A percentile compares a stretch with the other conserved stretches of the same genome.
These are phyloP conservation scores for Poliocrania exsul DNA, from an alignment of 2,797 vertebrate species.

Conservation along the genomic window DNA sequence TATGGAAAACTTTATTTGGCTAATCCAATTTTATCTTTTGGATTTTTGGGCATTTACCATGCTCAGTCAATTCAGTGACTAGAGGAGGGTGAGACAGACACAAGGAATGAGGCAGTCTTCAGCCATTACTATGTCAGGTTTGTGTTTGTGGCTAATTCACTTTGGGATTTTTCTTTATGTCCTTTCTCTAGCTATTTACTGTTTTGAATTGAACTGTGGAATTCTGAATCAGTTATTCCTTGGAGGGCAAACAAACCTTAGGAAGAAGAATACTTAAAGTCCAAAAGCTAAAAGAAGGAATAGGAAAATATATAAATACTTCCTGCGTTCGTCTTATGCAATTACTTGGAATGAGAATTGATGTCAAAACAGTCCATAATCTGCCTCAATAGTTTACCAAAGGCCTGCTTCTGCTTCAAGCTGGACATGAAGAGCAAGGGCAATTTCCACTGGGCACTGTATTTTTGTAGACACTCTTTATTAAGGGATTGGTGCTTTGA, in stretches of 20 bases:
- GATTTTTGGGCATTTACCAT: neutral
- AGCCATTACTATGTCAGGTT: neutral
- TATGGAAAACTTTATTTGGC: neutral
- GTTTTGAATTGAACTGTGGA: neutral
- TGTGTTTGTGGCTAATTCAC: neutral
- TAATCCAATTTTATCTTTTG: neutral
- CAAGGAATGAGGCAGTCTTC: neutral
- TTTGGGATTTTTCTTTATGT: neutral
- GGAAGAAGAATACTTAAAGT: neutral
- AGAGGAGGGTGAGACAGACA: neutral
- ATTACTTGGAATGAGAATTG: neutral
- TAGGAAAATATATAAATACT: neutral
- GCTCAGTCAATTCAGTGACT: neutral
- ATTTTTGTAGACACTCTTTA: neutral
- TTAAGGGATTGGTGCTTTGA: neutral
- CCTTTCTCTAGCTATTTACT: neutral
- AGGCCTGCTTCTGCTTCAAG: neutral
- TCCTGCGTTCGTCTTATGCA: neutral
- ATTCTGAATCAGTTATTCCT: neutral
- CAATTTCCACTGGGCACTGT: neutral
- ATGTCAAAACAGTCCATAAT: neutral
- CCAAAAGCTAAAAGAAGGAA: neutral
- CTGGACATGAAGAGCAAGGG: neutral
- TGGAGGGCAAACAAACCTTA: neutral
- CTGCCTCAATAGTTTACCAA: neutral